phyloP scores from a whole-genome alignment of 1,140 invertebrate genomes.

The Diorhabda carinulata region DNA sequence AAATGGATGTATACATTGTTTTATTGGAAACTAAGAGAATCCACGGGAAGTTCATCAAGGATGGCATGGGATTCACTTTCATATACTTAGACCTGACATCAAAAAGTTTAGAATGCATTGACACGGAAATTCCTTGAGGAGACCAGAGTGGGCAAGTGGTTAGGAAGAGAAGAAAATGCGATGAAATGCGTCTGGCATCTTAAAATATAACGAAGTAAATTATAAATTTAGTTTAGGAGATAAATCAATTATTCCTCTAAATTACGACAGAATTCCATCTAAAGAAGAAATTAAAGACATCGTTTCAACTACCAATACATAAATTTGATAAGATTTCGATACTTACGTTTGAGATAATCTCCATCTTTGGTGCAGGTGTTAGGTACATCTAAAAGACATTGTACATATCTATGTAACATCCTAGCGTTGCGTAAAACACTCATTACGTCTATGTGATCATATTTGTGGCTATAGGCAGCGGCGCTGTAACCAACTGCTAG shows the following conservation, averaged over 20 bases:
- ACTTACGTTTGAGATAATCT: conserved; percentile 62
- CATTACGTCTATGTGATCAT: conserved; percentile 65
- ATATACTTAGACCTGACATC: too few species aligned
- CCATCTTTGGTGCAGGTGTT: conserved; percentile 66
- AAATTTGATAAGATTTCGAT: conserved; percentile 1
- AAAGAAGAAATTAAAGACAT: background rate
- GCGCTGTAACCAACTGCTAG: background rate
- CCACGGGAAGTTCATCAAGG: too few species aligned
- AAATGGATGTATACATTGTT: too few species aligned
- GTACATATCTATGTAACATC: conserved; percentile 58
- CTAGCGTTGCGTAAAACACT: conserved; percentile 62
- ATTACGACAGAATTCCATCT: background rate
- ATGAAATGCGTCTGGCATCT: too few species aligned
- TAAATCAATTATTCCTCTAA: background rate
- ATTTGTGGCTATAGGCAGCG: conserved; percentile 60
- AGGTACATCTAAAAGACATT: conserved; percentile 59
- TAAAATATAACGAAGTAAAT: background rate
- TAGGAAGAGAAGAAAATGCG: too few species aligned
- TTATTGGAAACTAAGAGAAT: too few species aligned
- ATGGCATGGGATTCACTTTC: too few species aligned
- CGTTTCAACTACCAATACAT: conserved; percentile 32
- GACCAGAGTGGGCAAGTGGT: too few species aligned
- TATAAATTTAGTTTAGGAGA: conserved; percentile 3
- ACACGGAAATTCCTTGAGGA: too few species aligned
- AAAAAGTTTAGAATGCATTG: too few species aligned